A percentile compares a stretch with the other conserved stretches of the same genome.
Evolutionary conservation across 2,113 vertebrate genomes (phyloP).

Genomic region (Bufo bufo): DNA sequence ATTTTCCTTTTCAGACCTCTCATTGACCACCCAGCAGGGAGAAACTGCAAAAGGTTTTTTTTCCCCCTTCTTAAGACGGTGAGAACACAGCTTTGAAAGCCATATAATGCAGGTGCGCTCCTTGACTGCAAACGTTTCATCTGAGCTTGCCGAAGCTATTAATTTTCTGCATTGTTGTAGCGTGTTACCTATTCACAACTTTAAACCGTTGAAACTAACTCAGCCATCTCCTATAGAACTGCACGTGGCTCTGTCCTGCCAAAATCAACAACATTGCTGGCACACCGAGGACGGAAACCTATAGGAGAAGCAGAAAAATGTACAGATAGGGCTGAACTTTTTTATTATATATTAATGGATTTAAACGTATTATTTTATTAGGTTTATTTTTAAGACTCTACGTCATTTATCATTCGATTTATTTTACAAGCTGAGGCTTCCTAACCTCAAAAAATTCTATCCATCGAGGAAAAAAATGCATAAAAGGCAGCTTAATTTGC

Average conservation of each 20-base stretch:
- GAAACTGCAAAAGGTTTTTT: slow-evolving; percentile 57
- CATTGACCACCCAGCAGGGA: slow-evolving; percentile 84
- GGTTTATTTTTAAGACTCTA: background rate
- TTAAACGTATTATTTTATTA: background rate
- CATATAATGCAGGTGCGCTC: slow-evolving; percentile 57
- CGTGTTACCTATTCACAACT: slow-evolving; percentile 62
- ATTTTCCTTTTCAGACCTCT: slow-evolving; percentile 71
- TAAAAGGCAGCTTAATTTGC: background rate
- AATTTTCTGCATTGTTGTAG: slow-evolving; percentile 58
- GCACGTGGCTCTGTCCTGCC: slow-evolving; percentile 12
- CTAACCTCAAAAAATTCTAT: background rate
- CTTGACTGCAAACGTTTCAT: slow-evolving; percentile 17
- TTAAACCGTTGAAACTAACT: slow-evolving; percentile 62
- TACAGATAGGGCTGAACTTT: background rate
- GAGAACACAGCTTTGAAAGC: slow-evolving; percentile 49
- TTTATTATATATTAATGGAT: background rate
- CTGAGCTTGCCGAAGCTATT: slow-evolving; percentile 51
- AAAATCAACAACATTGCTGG: slow-evolving; percentile 38
- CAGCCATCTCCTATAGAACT: slow-evolving; percentile 53
- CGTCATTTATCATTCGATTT: background rate
- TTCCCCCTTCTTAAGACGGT: slow-evolving; percentile 16
- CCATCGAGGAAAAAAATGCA: background rate
- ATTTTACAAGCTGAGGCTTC: background rate
- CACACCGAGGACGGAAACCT: slow-evolving; percentile 37
- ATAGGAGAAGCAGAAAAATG: background rate